Evolutionary conservation across 2,113 vertebrate species (phyloP).

Genomic region (Muscicapa adusta): DNA sequence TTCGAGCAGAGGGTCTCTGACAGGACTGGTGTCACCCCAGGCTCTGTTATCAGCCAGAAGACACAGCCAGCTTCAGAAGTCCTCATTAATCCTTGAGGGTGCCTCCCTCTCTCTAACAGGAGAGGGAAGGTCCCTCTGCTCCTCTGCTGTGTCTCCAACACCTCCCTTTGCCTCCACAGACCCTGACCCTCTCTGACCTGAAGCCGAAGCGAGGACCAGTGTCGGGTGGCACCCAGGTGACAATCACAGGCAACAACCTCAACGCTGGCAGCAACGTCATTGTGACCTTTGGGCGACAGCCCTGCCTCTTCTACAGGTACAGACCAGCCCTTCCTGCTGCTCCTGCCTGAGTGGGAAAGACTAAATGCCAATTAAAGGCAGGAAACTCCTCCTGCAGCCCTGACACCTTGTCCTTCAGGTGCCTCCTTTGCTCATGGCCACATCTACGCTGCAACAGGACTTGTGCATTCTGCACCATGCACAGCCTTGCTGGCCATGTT

Average conservation of each 20-base stretch:
- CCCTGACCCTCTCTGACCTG: slow-evolving; percentile 83
- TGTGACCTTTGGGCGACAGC: slow-evolving; percentile 89
- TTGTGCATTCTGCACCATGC: neutral
- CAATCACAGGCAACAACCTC: slow-evolving; percentile 92
- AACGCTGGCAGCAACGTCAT: slow-evolving; percentile 94
- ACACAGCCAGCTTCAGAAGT: neutral
- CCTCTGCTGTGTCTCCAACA: neutral
- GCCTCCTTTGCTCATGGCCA: neutral
- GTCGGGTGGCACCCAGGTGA: slow-evolving; percentile 93
- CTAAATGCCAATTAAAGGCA: neutral
- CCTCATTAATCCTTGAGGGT: neutral
- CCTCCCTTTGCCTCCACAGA: slow-evolving; percentile 69
- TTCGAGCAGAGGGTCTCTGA: neutral
- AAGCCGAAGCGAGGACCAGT: slow-evolving; percentile 88
- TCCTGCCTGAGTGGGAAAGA: accelerated
- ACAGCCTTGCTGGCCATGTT: neutral
- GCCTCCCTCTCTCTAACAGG: neutral
- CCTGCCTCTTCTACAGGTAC: slow-evolving; percentile 92
- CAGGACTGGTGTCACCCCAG: neutral
- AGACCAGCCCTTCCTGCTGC: neutral
- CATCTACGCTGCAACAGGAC: accelerated
- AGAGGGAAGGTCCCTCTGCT: neutral
- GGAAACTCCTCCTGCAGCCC: neutral
- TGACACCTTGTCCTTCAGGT: neutral
- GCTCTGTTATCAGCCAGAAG: neutral